Evolutionary conservation across 2,797 vertebrate genomes (phyloP), one percentile per base, ranked within the genome.

Genomic region (Brachymystax lenok): DNA sequence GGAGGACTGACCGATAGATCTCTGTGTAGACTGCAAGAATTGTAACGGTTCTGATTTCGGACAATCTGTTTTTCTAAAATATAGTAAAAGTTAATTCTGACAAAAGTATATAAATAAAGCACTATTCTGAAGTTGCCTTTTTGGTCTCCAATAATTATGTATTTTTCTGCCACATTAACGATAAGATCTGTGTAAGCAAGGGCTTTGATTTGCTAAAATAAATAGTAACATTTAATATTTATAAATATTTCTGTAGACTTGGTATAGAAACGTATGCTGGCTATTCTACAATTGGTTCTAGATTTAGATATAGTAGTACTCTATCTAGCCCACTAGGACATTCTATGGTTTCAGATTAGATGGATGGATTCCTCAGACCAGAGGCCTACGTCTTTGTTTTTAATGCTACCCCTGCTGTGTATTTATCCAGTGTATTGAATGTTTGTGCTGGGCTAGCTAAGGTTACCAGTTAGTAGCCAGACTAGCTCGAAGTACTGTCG

Each of bases 61-160:
- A 95, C 94, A 94, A 93, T 94, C 93, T 90, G 87, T 91, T 91
- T 92, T 92, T 79, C 83, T 80, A 82, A 83, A 69, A 67, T 68
- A 54, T 71, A 75, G 54, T 75, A 71, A 78, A 66, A 24, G 64
- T 76, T 66, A 24, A 68, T 79, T 81, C 69, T 51, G 77, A 77
- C 7, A 74, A 81, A 76, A 88, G 73, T 70, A 74, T 66, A 61
- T 24, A 78, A 86, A 91, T 78, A 79, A 89, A 92, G 90, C 90
- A 86, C 90, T 92, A 81, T 90, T 90, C 88, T 88, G 78, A 78
- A 88, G 89, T 87, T 92, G 90, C 91, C 91, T 92, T 92, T 80
- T 88, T 82, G 77, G 77, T 72, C 33, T 77, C 74, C 77, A 78
- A 77, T 77, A 50, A 69, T 40, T 71, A 35, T 50, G 14, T 78